Evolutionary conservation across 1,140 invertebrate genomes (phyloP).

Genomic region (Lepidostoma basale): DNA sequence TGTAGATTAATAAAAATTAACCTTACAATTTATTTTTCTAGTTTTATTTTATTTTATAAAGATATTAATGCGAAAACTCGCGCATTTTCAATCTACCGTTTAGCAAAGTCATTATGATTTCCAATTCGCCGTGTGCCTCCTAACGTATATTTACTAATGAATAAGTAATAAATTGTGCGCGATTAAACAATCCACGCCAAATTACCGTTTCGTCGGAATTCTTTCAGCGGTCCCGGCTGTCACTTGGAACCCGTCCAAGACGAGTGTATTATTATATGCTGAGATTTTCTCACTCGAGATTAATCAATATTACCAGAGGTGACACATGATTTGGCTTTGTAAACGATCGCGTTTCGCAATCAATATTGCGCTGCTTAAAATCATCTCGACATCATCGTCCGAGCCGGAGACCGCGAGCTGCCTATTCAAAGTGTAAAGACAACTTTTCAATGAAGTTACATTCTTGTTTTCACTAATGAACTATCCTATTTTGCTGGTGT

Average conservation of each 20-base stretch:
- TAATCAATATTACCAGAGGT: conserved; percentile 16
- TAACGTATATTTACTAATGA: conserved; percentile 20
- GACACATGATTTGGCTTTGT: conserved; percentile 18
- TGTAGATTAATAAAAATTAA: too few species aligned
- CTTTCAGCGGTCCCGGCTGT: background rate
- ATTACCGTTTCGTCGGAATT: conserved; percentile 21
- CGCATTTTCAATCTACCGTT: too few species aligned
- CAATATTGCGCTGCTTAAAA: background rate
- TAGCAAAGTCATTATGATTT: too few species aligned
- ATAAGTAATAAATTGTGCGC: conserved; percentile 13
- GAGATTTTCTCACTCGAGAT: conserved; percentile 4
- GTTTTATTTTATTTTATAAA: too few species aligned
- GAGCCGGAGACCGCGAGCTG: background rate
- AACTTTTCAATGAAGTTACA: too few species aligned
- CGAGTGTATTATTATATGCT: conserved; percentile 7
- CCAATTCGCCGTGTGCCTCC: too few species aligned
- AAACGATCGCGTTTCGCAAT: conserved; percentile 7
- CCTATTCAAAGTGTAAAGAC: too few species aligned
- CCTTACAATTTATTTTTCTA: too few species aligned
- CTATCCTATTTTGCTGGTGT: too few species aligned
- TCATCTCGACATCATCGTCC: background rate
- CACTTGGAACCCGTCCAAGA: conserved; percentile 3
- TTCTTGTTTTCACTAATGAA: too few species aligned
- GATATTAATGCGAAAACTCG: too few species aligned
- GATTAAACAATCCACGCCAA: conserved; percentile 22